Conservation (phyloP, 2,888 invertebrate genomes). For the Agrochola circellaris region DNA sequence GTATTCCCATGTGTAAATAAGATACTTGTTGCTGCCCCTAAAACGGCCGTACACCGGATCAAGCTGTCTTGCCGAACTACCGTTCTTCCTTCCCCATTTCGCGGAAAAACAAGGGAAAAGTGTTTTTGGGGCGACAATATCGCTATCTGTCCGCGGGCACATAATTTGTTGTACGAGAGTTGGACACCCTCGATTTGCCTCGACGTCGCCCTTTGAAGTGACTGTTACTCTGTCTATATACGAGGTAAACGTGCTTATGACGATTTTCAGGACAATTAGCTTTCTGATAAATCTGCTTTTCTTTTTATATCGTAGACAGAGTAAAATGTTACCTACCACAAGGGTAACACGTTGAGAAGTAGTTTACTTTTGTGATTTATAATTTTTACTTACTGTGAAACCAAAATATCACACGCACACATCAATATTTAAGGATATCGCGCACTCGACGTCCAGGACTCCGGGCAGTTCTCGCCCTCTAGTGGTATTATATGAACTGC, state of each 20-base stretch:
- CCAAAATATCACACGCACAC: background rate
- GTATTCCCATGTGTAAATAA: slow-evolving; percentile 74
- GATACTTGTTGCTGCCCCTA: slow-evolving; percentile 87
- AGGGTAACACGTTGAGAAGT: background rate
- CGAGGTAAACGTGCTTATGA: slow-evolving; percentile 21
- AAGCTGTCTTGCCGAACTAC: slow-evolving; percentile 87
- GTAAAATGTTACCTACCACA: background rate
- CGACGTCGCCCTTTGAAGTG: slow-evolving; percentile 68
- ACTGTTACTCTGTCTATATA: slow-evolving; percentile 60
- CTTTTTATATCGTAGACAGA: background rate
- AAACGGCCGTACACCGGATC: slow-evolving; percentile 83
- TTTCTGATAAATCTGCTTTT: slow-evolving; percentile 1
- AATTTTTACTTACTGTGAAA: background rate
- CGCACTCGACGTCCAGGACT: no score
- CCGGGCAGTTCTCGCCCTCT: no score
- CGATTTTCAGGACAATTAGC: background rate
- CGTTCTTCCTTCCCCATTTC: slow-evolving; percentile 84
- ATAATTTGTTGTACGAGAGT: slow-evolving; percentile 85
- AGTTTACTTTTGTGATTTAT: background rate
- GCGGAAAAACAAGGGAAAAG: slow-evolving; percentile 84
- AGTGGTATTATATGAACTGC: no score
- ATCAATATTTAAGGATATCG: background rate
- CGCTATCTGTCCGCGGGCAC: slow-evolving; percentile 84
- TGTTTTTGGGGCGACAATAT: slow-evolving; percentile 85
- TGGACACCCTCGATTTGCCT: slow-evolving; percentile 72